These are phyloP conservation scores for Catharus fuscescens DNA, from an alignment of 2,113 vertebrate species.

Conservation along the genomic window DNA sequence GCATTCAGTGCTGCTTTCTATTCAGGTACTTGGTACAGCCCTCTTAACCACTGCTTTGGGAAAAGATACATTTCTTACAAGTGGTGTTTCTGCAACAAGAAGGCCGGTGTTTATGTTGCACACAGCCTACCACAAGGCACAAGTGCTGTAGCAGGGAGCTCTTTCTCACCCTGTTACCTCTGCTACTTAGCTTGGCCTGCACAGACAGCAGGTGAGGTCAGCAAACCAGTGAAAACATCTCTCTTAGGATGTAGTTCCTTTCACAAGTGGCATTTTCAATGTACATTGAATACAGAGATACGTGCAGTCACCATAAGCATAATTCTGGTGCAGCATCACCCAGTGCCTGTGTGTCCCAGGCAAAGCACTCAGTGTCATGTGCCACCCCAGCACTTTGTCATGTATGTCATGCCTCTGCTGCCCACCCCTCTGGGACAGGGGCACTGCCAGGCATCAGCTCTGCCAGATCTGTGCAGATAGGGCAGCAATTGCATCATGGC, in stretches of 20 bases:
- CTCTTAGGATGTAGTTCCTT: not conserved
- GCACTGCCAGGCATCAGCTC: not conserved
- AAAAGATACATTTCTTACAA: not conserved
- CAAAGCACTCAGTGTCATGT: rapidly evolving
- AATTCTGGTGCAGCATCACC: not conserved
- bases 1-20: constrained; percentile 98
- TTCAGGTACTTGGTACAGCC: constrained; percentile 81
- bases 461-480: not conserved
- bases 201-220: not conserved
- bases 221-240: not conserved
- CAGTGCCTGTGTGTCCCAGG: rapidly evolving
- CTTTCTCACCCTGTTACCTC: not conserved
- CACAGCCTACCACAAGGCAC: rapidly evolving
- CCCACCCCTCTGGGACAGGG: not conserved
- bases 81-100: not conserved
- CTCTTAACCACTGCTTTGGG: not conserved
- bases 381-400: no score
- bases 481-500: not conserved
- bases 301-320: not conserved
- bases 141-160: not conserved
- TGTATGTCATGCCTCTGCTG: rapidly evolving
- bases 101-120: not conserved
- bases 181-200: not conserved
- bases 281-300: not conserved
- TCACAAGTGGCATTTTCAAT: not conserved